A percentile compares a stretch with the other conserved stretches of the same genome.
Conservation (phyloP, 2,888 invertebrate genomes). For the Acanthosepion lycidas region DNA sequence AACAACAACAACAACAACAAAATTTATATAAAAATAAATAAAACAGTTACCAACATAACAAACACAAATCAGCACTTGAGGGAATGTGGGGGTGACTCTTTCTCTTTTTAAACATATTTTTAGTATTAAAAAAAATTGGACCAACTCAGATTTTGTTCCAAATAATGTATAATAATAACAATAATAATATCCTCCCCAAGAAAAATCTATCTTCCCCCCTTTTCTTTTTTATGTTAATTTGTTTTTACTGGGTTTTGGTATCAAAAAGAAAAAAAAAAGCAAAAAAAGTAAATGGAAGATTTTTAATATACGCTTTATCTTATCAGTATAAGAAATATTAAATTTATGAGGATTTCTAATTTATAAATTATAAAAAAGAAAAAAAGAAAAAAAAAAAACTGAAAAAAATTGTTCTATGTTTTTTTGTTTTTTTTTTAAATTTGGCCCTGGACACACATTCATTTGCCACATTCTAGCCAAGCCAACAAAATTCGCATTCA, state of each 20-base stretch:
- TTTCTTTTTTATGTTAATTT: not conserved
- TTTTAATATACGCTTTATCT: not conserved
- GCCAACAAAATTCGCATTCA: not conserved
- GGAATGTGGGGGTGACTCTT: conserved; percentile 21
- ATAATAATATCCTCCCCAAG: not conserved
- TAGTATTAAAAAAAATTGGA: conserved; percentile 11
- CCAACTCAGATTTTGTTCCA: conserved; percentile 33
- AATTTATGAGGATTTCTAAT: not conserved
- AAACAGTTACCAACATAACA: not conserved
- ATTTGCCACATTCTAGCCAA: conserved; percentile 1
- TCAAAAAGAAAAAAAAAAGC: not conserved
- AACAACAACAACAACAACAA: not conserved
- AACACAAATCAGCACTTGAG: conserved; percentile 23
- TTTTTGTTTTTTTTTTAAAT: not conserved
- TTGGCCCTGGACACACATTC: not conserved
- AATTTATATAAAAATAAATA: not conserved
- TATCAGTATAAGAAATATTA: not conserved
- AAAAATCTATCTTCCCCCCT: not conserved
- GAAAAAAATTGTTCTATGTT: not conserved
- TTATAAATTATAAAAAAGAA: conserved; percentile 20
- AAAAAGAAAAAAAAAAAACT: not conserved
- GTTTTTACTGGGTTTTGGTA: conserved; percentile 4
- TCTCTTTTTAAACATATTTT: not conserved
- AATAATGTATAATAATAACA: not conserved
- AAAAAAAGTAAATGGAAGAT: not conserved